Evolutionary conservation across 2,888 invertebrate species (phyloP).

Genomic region (Cylloceria caligata): DNA sequence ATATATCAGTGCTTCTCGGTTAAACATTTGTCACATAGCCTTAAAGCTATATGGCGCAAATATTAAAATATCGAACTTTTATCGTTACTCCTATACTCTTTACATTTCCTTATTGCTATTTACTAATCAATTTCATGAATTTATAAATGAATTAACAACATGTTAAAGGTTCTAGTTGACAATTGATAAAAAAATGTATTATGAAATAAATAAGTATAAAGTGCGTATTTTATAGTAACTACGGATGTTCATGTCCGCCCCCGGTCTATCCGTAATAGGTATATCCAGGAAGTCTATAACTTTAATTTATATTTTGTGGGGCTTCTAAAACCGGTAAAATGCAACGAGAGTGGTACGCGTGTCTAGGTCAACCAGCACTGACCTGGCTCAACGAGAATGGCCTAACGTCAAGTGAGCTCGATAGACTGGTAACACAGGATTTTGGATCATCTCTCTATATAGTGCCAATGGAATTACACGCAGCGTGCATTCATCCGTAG

Average conservation of each 20-base stretch:
- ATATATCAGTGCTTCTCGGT: no score
- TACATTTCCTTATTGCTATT: no score
- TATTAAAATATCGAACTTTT: no score
- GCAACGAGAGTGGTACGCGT: conserved; percentile 13
- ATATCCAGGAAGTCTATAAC: background rate
- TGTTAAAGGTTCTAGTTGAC: no score
- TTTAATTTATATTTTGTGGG: background rate
- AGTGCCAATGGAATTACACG: background rate
- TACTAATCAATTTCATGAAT: no score
- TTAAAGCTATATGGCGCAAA: no score
- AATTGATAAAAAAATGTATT: background rate
- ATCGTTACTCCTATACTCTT: no score
- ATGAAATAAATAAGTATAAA: background rate
- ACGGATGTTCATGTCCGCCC: background rate
- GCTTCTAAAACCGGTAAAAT: conserved; percentile 22
- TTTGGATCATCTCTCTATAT: background rate
- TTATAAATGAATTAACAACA: no score
- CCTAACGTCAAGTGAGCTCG: conserved; percentile 21
- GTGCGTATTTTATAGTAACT: background rate
- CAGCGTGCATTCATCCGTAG: background rate
- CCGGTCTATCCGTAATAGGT: background rate
- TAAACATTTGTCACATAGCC: no score
- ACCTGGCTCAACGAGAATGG: conserved; percentile 41
- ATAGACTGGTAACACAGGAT: conserved; percentile 2
- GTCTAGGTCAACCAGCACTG: conserved; percentile 50